These are phyloP conservation scores for Neoascia interrupta DNA, from an alignment of 2,888 invertebrate genomes.

Conservation along the genomic window DNA sequence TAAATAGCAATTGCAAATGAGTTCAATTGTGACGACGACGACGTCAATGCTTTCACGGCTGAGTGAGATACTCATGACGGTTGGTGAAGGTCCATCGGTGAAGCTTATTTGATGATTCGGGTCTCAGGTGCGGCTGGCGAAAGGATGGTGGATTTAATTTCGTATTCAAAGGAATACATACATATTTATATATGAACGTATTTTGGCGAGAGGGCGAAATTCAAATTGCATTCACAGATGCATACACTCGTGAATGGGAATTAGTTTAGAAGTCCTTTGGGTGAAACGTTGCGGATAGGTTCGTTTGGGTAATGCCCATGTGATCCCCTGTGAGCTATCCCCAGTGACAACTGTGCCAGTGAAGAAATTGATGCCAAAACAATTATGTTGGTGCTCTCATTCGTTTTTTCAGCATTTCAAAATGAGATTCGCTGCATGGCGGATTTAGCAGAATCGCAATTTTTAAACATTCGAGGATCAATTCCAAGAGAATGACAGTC, in stretches of 20 bases:
- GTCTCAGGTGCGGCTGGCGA: not conserved
- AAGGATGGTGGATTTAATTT: slow-evolving; percentile 15
- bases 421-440: too few species aligned
- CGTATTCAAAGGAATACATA: slow-evolving; percentile 21
- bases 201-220: slow-evolving; percentile 23
- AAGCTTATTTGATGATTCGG: slow-evolving; percentile 6
- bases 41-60: not conserved
- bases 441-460: too few species aligned
- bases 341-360: too few species aligned
- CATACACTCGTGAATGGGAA: slow-evolving; percentile 14
- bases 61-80: not conserved
- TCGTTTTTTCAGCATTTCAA: too few species aligned
- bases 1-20: slow-evolving; percentile 55
- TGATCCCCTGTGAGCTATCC: too few species aligned
- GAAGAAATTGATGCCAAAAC: too few species aligned
- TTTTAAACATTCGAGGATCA: too few species aligned
- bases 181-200: too few species aligned
- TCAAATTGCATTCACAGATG: slow-evolving; percentile 36
- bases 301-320: too few species aligned
- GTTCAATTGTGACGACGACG: slow-evolving; percentile 42
- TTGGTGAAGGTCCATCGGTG: not conserved
- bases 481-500: too few species aligned
- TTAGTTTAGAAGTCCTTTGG: slow-evolving; percentile 6
- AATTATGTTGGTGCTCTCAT: too few species aligned
- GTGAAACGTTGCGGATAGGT: not conserved